These are phyloP conservation scores for Craniophora ligustri DNA, from an alignment of 2,888 invertebrate genomes.

Conservation along the genomic window DNA sequence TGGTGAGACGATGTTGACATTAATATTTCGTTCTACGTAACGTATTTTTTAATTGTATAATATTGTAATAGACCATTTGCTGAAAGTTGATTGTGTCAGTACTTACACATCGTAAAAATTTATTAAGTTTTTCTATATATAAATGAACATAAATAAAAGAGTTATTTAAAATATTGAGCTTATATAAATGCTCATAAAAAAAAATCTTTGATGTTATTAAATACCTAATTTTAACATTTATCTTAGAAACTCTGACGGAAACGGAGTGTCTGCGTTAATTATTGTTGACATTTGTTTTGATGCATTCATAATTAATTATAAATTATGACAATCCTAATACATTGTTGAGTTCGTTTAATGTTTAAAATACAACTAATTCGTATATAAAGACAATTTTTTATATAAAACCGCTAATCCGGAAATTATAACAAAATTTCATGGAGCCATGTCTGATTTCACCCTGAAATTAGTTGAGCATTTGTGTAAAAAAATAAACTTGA, in stretches of 20 bases:
- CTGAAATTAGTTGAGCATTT: conserved; percentile 3
- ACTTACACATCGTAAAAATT: no score
- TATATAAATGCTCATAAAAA: no score
- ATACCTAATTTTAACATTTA: not conserved
- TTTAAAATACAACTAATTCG: not conserved
- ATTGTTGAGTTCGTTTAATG: not conserved
- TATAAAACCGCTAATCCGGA: not conserved
- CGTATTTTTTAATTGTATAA: not conserved
- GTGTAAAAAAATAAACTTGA: conserved; percentile 46
- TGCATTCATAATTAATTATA: conserved; percentile 28
- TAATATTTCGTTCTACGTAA: conserved; percentile 11
- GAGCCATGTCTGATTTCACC: not conserved
- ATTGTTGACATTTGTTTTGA: conserved; percentile 46
- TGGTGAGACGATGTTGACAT: no score
- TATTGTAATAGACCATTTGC: no score
- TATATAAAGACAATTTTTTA: not conserved
- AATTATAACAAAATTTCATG: not conserved
- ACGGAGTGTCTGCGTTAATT: conserved; percentile 23
- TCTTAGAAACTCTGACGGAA: not conserved
- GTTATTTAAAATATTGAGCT: no score
- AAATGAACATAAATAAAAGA: no score
- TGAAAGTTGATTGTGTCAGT: no score
- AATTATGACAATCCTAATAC: not conserved
- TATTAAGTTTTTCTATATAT: no score
- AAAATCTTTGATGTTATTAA: not conserved